Percentiles rank a stretch among this genome's conserved stretches.
Evolutionary conservation across 2,888 invertebrate genomes (phyloP).

Genomic region (Rotaria sp.): DNA sequence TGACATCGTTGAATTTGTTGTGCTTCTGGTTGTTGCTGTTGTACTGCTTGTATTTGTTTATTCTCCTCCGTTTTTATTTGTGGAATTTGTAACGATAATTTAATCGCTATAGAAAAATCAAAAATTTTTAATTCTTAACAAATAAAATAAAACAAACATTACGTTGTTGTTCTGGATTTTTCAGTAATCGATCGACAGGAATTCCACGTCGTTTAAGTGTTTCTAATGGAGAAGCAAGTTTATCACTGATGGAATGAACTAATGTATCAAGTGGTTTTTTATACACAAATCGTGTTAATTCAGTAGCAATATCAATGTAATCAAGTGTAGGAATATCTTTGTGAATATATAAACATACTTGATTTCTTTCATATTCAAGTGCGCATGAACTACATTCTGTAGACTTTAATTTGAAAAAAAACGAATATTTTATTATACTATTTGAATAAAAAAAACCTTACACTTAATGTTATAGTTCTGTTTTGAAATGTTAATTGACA

Average conservation of each 20-base stretch:
- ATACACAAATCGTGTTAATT: neutral
- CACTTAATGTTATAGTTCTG: neutral
- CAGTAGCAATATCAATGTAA: neutral
- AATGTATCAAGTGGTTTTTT: neutral
- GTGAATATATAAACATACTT: neutral
- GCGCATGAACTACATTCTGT: neutral
- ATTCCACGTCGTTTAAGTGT: conserved; percentile 11
- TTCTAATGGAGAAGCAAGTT: neutral
- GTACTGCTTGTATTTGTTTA: neutral
- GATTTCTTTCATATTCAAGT: neutral
- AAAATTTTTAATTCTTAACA: neutral
- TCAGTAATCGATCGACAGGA: neutral
- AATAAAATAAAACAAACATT: neutral
- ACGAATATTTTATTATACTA: too few relatives aligned
- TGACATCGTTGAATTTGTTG: too few relatives aligned
- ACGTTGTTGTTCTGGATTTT: neutral
- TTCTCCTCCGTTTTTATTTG: neutral
- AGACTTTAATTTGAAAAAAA: neutral
- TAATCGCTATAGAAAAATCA: neutral
- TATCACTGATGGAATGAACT: neutral
- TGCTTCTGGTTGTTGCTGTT: too few relatives aligned
- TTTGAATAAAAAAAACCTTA: neutral
- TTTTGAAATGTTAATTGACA: conserved; percentile 4
- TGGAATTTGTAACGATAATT: neutral
- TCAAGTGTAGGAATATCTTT: neutral